Evolutionary conservation across 2,113 vertebrate genomes (phyloP).

Genomic region (Pitta sordida): DNA sequence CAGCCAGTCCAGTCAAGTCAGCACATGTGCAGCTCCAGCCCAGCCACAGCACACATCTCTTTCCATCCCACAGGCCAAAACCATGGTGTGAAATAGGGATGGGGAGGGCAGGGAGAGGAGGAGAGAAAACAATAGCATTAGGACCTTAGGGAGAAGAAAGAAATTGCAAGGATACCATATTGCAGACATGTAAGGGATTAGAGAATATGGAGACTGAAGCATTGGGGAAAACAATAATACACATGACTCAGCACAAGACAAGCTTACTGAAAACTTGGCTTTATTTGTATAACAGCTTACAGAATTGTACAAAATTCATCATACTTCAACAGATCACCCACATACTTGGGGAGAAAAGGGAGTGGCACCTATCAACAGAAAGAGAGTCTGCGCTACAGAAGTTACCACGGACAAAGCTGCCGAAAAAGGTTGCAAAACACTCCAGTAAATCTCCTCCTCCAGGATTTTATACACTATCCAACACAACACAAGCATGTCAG

Average conservation of each 20-base stretch:
- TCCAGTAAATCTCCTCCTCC: not conserved
- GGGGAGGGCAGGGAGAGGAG: not conserved
- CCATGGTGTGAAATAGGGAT: not conserved
- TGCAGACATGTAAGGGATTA: not conserved
- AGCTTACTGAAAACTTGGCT: not conserved
- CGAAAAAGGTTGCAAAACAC: not conserved
- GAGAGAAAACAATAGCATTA: not conserved
- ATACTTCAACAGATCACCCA: fast-evolving
- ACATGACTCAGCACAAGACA: fast-evolving
- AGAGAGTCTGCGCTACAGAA: not conserved
- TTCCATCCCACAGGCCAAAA: not conserved
- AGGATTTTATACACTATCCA: not conserved
- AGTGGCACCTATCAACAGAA: not conserved
- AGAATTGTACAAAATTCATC: not conserved
- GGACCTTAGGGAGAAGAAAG: not conserved
- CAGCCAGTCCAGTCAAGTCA: not conserved
- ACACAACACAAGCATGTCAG: fast-evolving
- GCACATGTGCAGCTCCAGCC: not conserved
- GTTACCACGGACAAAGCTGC: not conserved
- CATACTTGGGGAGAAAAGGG: not conserved
- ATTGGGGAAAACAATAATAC: not conserved
- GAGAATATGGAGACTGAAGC: not conserved
- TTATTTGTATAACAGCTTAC: not conserved
- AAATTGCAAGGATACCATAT: not conserved
- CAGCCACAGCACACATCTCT: not conserved